A percentile compares a stretch with the other conserved stretches of the same genome.
phyloP scores from a whole-genome alignment of 2,888 invertebrate genomes.

The Xanthorhoe designata region DNA sequence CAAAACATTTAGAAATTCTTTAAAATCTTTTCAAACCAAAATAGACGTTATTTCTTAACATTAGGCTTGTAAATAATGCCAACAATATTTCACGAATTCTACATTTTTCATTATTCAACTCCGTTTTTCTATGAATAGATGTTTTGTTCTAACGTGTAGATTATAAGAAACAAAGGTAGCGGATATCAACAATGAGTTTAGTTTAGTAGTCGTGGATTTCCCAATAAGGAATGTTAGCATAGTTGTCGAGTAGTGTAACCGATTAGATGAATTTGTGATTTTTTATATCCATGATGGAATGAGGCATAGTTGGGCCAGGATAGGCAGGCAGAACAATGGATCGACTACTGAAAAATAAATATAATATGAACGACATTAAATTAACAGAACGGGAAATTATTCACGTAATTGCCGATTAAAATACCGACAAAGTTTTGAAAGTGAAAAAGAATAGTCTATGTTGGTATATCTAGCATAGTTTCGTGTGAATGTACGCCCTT shows the following conservation, averaged over 20 bases:
- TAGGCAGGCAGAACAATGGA: conserved; percentile 5
- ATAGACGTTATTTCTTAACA: conserved; percentile 8
- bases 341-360: not conserved
- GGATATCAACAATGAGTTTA: conserved; percentile 37
- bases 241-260: conserved; percentile 22
- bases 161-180: conserved; percentile 15
- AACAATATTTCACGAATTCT: conserved; percentile 26
- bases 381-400: too few relatives aligned
- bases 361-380: not conserved
- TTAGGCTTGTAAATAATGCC: conserved; percentile 52
- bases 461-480: too few relatives aligned
- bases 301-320: conserved; percentile 19
- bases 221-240: conserved; percentile 24
- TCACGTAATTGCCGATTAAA: too few relatives aligned
- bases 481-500: too few relatives aligned
- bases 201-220: conserved; percentile 31
- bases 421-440: too few relatives aligned
- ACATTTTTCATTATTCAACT: conserved; percentile 8
- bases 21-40: conserved; percentile 4
- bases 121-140: conserved; percentile 4
- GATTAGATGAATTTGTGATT: conserved; percentile 38
- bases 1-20: not conserved
- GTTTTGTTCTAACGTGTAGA: conserved; percentile 22
- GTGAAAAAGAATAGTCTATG: too few relatives aligned
- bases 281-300: conserved; percentile 35